Conservation (phyloP, 2,888 invertebrate genomes). For the Peribatodes rhomboidaria region DNA sequence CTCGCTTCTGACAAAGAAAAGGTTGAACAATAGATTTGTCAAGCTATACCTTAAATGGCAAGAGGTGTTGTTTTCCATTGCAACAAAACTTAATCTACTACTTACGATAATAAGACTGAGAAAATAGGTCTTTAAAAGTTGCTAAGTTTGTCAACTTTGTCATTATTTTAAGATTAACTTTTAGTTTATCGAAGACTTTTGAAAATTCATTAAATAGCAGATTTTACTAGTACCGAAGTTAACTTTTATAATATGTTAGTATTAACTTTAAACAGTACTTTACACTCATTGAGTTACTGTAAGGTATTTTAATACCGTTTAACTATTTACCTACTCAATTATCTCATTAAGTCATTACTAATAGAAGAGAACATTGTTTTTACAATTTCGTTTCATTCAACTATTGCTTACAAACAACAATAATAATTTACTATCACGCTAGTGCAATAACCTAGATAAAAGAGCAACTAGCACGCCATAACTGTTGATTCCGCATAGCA, state of each 20-base stretch:
- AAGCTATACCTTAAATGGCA: constrained; percentile 5
- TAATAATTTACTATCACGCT: background rate
- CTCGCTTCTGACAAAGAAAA: constrained; percentile 4
- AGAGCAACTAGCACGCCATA: constrained; percentile 2
- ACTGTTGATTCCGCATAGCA: constrained; percentile 7
- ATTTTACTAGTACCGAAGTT: no score
- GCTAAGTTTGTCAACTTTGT: background rate
- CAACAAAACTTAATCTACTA: background rate
- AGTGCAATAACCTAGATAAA: constrained; percentile 15
- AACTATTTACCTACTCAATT: no score
- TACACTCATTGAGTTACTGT: no score
- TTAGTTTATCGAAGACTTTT: background rate
- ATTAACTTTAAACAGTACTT: no score
- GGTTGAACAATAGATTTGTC: constrained; percentile 6
- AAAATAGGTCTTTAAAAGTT: background rate
- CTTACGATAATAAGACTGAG: background rate
- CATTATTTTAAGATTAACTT: background rate
- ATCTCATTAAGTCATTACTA: no score
- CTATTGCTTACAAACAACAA: constrained; percentile 6
- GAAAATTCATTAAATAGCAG: background rate
- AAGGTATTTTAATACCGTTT: no score
- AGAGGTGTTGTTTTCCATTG: background rate
- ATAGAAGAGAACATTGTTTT: background rate
- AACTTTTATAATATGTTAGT: no score
- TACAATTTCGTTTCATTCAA: background rate